Conservation (phyloP, 2,113 vertebrate species). For the Meriones unguiculatus region DNA sequence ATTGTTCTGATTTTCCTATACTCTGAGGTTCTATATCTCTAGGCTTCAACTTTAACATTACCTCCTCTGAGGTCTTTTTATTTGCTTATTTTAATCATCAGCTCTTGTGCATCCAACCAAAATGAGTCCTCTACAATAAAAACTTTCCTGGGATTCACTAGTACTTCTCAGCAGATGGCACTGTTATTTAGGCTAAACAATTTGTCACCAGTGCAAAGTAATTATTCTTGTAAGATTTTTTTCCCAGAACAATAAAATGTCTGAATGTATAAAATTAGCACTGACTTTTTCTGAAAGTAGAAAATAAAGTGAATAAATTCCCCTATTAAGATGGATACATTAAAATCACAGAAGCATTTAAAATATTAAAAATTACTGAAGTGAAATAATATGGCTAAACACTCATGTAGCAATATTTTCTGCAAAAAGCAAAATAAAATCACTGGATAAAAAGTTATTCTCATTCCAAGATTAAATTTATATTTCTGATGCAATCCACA, state of each 20-base stretch:
- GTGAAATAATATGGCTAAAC: not conserved
- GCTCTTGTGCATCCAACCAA: not conserved
- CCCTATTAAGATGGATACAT: constrained; percentile 10
- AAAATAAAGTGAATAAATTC: constrained; percentile 56
- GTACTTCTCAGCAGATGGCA: constrained; percentile 87
- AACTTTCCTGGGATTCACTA: constrained; percentile 75
- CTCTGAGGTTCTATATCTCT: not conserved
- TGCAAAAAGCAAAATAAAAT: constrained; percentile 26
- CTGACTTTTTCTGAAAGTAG: constrained; percentile 46
- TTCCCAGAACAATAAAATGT: constrained; percentile 71
- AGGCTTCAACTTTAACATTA: constrained; percentile 6
- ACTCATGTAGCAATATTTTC: not conserved
- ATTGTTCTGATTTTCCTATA: not conserved
- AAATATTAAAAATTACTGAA: constrained; percentile 50
- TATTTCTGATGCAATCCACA: not conserved
- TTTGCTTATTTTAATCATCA: not conserved
- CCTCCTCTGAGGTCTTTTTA: not conserved
- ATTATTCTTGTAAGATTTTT: constrained; percentile 66
- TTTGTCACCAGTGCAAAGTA: constrained; percentile 76
- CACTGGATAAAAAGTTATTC: constrained; percentile 20
- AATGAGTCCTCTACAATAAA: constrained; percentile 47
- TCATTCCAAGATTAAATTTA: constrained; percentile 22
- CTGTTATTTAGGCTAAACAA: constrained; percentile 86
- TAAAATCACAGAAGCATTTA: constrained; percentile 54
- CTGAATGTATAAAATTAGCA: constrained; percentile 71